These are phyloP conservation scores for Corythoichthys intestinalis DNA, from an alignment of 2,113 vertebrate genomes.

Conservation along the genomic window DNA sequence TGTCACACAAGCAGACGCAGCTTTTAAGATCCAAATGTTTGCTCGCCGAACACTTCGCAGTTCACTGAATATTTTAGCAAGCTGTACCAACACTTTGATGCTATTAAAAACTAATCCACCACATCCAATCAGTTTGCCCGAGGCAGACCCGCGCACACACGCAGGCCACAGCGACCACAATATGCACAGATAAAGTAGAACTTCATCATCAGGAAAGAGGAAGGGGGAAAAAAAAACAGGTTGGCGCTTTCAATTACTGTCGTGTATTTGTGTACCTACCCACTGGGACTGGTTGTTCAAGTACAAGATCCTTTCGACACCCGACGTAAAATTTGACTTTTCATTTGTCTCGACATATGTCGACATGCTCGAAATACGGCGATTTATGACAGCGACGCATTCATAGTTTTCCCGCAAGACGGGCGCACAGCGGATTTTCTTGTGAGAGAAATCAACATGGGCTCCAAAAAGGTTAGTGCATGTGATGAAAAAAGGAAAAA, in stretches of 20 bases:
- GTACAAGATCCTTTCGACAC: no score
- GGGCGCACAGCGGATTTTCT: no score
- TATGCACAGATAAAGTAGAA: background rate
- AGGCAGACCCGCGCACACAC: background rate
- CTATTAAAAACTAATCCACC: constrained; percentile 6
- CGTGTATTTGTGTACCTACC: constrained; percentile 43
- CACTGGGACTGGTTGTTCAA: constrained; percentile 7
- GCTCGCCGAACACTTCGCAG: no score
- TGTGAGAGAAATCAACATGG: no score
- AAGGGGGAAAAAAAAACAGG: constrained; percentile 20
- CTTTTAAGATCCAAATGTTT: background rate
- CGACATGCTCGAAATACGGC: no score
- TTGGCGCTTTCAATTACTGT: constrained; percentile 51
- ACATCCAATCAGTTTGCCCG: constrained; percentile 10
- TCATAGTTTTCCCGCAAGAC: no score
- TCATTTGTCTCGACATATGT: no score
- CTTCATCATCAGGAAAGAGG: background rate
- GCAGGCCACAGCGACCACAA: background rate
- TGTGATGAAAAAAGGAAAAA: no score
- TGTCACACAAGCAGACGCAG: background rate
- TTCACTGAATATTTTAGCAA: constrained; percentile 11
- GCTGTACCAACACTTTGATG: constrained; percentile 24
- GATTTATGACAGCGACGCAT: no score
- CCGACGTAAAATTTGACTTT: no score
- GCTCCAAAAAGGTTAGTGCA: no score